Conservation (phyloP, 2,888 invertebrate genomes). For the Emmelina monodactyla region DNA sequence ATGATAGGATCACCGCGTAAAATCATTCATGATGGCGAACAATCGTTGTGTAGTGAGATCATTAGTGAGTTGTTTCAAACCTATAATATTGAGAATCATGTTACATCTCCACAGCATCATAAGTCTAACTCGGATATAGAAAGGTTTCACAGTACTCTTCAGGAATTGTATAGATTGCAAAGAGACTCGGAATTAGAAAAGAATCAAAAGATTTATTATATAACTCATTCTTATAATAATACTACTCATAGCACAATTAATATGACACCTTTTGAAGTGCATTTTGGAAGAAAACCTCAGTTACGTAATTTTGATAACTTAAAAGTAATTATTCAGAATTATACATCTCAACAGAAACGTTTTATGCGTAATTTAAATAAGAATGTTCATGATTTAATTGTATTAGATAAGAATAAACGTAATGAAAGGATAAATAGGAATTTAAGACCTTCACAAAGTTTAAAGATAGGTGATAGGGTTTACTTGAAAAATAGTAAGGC, state of each 20-base stretch:
- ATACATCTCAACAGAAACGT: constrained; percentile 6
- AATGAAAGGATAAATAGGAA: background rate
- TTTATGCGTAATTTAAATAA: constrained; percentile 5
- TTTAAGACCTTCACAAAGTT: background rate
- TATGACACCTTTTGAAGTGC: constrained; percentile 10
- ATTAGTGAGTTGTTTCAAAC: constrained; percentile 13
- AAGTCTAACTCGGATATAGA: constrained; percentile 15
- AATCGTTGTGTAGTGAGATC: constrained; percentile 14
- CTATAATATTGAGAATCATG: constrained; percentile 13
- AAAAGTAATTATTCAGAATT: background rate
- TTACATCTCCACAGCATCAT: constrained; percentile 13
- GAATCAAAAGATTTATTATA: constrained; percentile 9
- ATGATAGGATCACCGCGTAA: constrained; percentile 13
- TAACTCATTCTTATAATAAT: constrained; percentile 9
- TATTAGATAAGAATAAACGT: background rate
- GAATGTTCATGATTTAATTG: background rate
- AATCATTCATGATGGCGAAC: constrained; percentile 14
- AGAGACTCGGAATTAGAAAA: constrained; percentile 6
- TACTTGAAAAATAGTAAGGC: constrained; percentile 13
- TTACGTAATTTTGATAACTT: constrained; percentile 10
- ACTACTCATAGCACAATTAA: constrained; percentile 9
- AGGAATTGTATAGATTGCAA: constrained; percentile 8
- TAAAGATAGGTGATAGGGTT: constrained; percentile 2
- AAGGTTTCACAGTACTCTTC: constrained; percentile 13
- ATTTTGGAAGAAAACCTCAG: constrained; percentile 11